These are phyloP conservation scores for Eupristina koningsbergeri DNA, from an alignment of 1,140 invertebrate genomes.

Conservation along the genomic window DNA sequence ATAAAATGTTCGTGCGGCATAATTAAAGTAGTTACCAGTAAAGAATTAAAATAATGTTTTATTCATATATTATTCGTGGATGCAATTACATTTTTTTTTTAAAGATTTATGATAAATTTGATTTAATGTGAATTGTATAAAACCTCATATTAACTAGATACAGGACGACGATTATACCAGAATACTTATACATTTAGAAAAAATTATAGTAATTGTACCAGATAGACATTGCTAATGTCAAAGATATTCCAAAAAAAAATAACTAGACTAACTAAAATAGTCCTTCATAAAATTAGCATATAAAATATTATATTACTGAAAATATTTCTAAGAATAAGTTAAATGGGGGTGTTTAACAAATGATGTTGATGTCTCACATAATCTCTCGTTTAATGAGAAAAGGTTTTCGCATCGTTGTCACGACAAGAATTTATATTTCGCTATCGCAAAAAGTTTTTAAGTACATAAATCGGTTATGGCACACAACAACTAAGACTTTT, in stretches of 20 bases:
- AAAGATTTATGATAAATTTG: background rate
- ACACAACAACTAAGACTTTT: too few species aligned
- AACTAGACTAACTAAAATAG: constrained; percentile 2
- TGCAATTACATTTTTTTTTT: background rate
- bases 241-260: background rate
- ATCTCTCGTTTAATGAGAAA: constrained; percentile 53
- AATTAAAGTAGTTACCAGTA: background rate
- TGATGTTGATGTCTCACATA: constrained; percentile 52
- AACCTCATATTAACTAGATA: background rate
- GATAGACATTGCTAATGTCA: background rate
- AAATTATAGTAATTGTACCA: background rate
- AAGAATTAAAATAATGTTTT: background rate
- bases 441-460: constrained; percentile 48
- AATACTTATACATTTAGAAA: background rate
- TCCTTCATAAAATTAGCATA: constrained; percentile 24
- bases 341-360: constrained; percentile 53
- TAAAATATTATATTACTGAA: background rate
- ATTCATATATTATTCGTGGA: background rate
- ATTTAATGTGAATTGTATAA: background rate
- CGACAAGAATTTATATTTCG: constrained; percentile 49
- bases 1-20: background rate
- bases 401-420: constrained; percentile 54
- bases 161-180: background rate
- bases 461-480: constrained; percentile 18
- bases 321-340: constrained; percentile 17